phyloP scores from a whole-genome alignment of 2,797 vertebrate species.

The Coluber constrictor region DNA sequence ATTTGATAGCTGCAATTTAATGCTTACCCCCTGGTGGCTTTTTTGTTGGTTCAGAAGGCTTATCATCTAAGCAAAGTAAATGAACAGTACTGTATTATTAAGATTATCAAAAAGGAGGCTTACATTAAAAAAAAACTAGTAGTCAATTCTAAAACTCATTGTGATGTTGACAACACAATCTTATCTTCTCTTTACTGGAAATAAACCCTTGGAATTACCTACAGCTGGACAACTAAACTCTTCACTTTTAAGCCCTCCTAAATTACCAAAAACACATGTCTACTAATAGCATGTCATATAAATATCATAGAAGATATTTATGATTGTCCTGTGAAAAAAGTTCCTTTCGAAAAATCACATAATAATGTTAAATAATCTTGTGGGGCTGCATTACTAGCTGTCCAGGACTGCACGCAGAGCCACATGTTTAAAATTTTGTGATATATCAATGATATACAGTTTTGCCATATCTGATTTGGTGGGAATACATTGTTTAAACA shows the following conservation, averaged over 20 bases:
- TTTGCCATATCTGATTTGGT: not conserved
- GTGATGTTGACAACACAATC: not conserved
- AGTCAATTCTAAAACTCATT: not conserved
- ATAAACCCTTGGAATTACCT: not conserved
- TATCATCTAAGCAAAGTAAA: conserved; percentile 46
- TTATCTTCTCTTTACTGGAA: not conserved
- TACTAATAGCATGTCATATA: not conserved
- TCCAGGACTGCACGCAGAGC: not conserved
- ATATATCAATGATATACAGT: not conserved
- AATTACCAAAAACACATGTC: not conserved
- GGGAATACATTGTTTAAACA: not conserved
- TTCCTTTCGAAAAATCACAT: not conserved
- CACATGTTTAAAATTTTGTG: not conserved
- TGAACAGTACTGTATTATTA: conserved; percentile 17
- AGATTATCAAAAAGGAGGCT: conserved; percentile 14
- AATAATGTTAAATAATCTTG: not conserved
- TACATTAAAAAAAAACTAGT: not conserved
- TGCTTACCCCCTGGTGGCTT: conserved; percentile 59
- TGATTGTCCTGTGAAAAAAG: not conserved
- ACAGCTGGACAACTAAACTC: not conserved
- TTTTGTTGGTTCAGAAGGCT: conserved; percentile 51
- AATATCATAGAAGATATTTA: not conserved
- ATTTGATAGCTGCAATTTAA: not conserved
- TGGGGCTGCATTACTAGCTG: not conserved
- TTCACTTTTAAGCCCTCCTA: not conserved